Conservation (phyloP, 2,888 invertebrate genomes). For the Amphipoea oculea region DNA sequence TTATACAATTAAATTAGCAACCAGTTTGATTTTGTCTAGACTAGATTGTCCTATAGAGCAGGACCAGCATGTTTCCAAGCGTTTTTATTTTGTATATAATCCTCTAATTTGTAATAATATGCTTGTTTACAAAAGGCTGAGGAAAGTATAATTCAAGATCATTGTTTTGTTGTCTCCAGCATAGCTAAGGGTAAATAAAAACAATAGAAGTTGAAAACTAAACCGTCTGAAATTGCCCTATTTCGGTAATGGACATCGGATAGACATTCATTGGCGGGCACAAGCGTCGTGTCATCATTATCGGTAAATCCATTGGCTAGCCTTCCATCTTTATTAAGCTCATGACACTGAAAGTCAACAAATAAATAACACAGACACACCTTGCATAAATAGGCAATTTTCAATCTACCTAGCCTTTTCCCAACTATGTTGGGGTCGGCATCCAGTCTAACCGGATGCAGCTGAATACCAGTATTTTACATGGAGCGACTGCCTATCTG, state of each 20-base stretch:
- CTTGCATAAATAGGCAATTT: neutral
- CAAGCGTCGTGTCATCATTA: constrained; percentile 34
- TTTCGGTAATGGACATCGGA: constrained; percentile 35
- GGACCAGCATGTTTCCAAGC: too few species aligned
- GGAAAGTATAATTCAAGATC: too few species aligned
- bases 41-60: too few species aligned
- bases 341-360: neutral
- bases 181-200: neutral
- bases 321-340: constrained; percentile 29
- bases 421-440: neutral
- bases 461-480: neutral
- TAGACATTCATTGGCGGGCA: constrained; percentile 38
- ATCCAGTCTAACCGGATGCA: neutral
- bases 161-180: neutral
- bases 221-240: constrained; percentile 18
- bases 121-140: too few species aligned
- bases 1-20: too few species aligned
- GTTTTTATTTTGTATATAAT: too few species aligned
- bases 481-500: neutral
- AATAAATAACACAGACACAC: neutral
- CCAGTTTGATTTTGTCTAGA: too few species aligned
- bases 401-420: neutral
- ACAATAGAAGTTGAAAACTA: neutral
- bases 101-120: too few species aligned
- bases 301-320: constrained; percentile 13